These are phyloP conservation scores for Bambusicola thoracicus DNA, from an alignment of 2,113 vertebrate genomes.

Conservation along the genomic window DNA sequence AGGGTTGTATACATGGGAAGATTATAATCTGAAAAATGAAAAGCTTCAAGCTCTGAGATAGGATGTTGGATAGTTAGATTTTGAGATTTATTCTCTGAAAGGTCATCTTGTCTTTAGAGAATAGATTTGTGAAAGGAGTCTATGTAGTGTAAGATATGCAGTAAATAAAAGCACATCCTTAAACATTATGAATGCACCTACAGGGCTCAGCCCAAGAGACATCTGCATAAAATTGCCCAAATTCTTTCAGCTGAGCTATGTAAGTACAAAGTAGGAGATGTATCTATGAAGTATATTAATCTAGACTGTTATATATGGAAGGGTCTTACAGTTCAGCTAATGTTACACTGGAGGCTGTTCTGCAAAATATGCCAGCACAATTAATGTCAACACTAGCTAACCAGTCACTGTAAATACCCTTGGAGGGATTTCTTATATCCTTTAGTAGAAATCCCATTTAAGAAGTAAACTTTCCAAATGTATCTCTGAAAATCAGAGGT, in stretches of 20 bases:
- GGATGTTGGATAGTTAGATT: not conserved
- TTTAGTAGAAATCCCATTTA: conserved; percentile 56
- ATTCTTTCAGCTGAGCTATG: not conserved
- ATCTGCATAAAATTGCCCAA: conserved; percentile 25
- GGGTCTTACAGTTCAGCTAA: conserved; percentile 50
- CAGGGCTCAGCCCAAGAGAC: not conserved
- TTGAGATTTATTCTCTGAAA: not conserved
- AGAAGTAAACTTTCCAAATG: conserved; percentile 61
- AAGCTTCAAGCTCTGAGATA: not conserved
- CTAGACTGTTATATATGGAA: conserved; percentile 32
- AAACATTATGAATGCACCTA: not conserved
- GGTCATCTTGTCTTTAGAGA: not conserved
- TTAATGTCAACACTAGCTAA: conserved; percentile 62
- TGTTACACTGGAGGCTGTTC: conserved; percentile 54
- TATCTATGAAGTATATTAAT: conserved; percentile 37
- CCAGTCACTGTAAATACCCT: conserved; percentile 58
- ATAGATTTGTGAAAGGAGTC: not conserved
- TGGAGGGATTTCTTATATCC: conserved; percentile 38
- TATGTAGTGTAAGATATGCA: not conserved
- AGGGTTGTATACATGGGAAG: too few species aligned
- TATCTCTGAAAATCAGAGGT: conserved; percentile 43
- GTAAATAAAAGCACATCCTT: conserved; percentile 39
- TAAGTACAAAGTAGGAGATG: not conserved
- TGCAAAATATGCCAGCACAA: conserved; percentile 63
- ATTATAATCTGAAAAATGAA: too few species aligned